Evolutionary conservation across 1,140 invertebrate species (phyloP).

Genomic region (Nautilus pompilius): DNA sequence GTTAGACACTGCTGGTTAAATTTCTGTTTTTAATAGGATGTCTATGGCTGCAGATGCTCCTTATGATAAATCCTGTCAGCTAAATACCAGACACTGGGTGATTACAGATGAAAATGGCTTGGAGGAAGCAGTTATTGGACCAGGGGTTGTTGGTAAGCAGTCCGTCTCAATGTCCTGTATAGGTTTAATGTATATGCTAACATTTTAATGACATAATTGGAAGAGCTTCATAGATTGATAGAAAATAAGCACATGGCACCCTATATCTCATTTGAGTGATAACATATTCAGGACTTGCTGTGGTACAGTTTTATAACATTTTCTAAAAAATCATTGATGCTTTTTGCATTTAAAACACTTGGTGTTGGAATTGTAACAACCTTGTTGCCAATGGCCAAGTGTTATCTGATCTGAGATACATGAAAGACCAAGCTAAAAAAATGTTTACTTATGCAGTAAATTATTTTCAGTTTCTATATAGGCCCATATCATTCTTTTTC

Average conservation of each 20-base stretch:
- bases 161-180: background rate
- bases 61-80: conserved; percentile 24
- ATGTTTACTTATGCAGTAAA: background rate
- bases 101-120: conserved; percentile 39
- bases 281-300: background rate
- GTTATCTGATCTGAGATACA: background rate
- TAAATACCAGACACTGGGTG: conserved; percentile 40
- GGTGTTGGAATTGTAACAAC: no score
- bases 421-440: background rate
- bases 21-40: conserved; percentile 16
- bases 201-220: no score
- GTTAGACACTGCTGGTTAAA: background rate
- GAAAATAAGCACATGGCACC: no score
- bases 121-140: conserved; percentile 40
- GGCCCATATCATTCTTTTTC: background rate
- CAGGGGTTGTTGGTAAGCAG: conserved; percentile 41
- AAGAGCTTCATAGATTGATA: no score
- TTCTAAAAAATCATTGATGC: background rate
- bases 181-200: background rate
- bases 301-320: background rate
- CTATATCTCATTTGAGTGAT: background rate
- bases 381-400: background rate
- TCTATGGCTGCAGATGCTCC: conserved; percentile 18
- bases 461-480: background rate
- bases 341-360: no score